Conservation (phyloP, 2,113 vertebrate genomes). For the Drymodes brunneopygia region DNA sequence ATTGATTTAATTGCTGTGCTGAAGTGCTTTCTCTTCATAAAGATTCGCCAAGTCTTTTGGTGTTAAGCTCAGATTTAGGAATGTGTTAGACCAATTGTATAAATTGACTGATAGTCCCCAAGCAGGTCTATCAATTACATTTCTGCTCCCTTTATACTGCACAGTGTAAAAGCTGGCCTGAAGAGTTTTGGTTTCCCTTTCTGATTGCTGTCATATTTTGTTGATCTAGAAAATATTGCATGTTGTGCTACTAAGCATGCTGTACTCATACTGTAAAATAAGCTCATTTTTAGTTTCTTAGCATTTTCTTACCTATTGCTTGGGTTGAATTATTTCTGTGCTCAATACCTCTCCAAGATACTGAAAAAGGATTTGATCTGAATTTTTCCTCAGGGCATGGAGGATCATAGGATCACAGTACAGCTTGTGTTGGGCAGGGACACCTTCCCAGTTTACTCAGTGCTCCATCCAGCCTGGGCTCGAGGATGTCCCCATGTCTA, state of each 20-base stretch:
- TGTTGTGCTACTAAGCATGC: not conserved
- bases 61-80: slow-evolving; percentile 34
- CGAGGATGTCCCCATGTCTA: not conserved
- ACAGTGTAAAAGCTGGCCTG: not conserved
- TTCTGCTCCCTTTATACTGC: not conserved
- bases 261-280: not conserved
- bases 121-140: slow-evolving; percentile 3
- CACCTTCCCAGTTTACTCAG: not conserved
- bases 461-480: not conserved
- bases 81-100: slow-evolving; percentile 11
- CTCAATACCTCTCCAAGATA: not conserved
- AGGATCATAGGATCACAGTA: not conserved
- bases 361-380: not conserved
- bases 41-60: slow-evolving; percentile 12
- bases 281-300: not conserved
- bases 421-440: not conserved
- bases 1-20: slow-evolving; percentile 35
- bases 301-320: not conserved
- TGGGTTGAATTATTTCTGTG: not conserved
- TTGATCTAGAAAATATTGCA: not conserved
- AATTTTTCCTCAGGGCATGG: not conserved
- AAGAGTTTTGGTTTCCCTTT: not conserved
- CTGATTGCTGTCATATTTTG: not conserved
- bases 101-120: slow-evolving; percentile 19
- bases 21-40: slow-evolving; percentile 27